Evolutionary conservation across 2,888 invertebrate genomes (phyloP).

Genomic region (Lutraria lutraria): DNA sequence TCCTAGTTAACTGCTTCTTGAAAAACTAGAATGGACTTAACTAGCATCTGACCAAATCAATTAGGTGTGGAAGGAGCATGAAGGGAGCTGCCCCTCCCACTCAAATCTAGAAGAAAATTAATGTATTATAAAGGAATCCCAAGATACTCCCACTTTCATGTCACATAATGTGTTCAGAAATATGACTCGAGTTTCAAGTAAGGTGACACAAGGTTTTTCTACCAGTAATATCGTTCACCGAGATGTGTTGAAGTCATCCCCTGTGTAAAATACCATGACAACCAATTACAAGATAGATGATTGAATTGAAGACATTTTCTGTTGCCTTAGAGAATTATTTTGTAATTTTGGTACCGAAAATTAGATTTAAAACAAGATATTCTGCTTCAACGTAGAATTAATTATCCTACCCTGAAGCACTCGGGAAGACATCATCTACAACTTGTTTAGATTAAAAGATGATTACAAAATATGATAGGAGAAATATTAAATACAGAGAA

Average conservation of each 20-base stretch:
- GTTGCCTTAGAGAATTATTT: constrained; percentile 20
- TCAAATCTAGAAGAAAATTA: no score
- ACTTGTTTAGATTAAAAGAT: background rate
- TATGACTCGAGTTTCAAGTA: background rate
- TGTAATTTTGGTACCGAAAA: constrained; percentile 23
- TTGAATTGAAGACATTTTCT: constrained; percentile 16
- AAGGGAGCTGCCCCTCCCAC: no score
- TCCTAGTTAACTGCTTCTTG: no score
- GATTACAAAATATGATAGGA: background rate
- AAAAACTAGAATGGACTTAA: no score
- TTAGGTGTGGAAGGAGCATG: no score
- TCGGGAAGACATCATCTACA: background rate
- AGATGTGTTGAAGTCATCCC: background rate
- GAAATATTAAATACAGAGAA: background rate
- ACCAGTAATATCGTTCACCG: background rate
- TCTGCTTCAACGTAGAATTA: background rate
- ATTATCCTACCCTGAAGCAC: background rate
- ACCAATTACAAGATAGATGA: constrained; percentile 6
- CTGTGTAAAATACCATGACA: constrained; percentile 1
- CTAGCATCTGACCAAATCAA: no score
- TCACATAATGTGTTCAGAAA: background rate
- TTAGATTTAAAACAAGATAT: constrained; percentile 34
- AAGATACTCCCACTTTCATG: background rate
- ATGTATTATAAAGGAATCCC: no score
- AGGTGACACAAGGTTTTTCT: background rate